phyloP scores from a whole-genome alignment of 2,113 vertebrate species.

The Ailurus styani region DNA sequence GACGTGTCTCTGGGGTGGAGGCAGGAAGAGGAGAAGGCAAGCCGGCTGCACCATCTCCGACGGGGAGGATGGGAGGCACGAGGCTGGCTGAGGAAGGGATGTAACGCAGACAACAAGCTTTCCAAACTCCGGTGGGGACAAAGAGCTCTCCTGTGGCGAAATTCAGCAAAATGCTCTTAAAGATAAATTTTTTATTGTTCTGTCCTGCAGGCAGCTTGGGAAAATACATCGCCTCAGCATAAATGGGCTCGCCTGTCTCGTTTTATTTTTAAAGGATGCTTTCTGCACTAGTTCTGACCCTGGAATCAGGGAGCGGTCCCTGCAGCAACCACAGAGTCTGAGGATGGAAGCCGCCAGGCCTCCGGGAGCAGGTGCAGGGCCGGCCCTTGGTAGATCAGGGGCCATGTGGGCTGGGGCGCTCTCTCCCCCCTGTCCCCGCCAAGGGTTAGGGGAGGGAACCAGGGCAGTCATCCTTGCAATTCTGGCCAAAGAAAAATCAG shows the following conservation, averaged over 20 bases:
- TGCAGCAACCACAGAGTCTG: neutral
- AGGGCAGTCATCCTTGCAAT: rapidly evolving
- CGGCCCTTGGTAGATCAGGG: neutral
- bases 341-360: neutral
- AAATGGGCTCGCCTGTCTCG: conserved; percentile 68
- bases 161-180: conserved; percentile 78
- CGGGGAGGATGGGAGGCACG: neutral
- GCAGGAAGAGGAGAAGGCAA: neutral
- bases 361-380: neutral
- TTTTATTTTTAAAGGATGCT: conserved; percentile 9
- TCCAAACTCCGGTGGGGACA: conserved; percentile 40
- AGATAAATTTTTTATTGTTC: conserved; percentile 80
- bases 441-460: neutral
- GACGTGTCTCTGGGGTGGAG: neutral
- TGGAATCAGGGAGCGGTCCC: neutral
- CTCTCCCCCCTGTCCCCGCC: no score
- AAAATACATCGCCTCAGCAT: conserved; percentile 75
- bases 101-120: conserved; percentile 3
- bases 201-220: conserved; percentile 79
- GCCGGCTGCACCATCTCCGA: neutral
- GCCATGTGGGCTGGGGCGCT: rapidly evolving
- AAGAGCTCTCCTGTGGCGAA: conserved; percentile 72
- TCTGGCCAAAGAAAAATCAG: neutral
- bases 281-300: conserved; percentile 37
- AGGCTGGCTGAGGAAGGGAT: neutral